Base-by-base conservation (phyloP, 1,140 invertebrate genomes). In the Micrasema longulum region DNA sequence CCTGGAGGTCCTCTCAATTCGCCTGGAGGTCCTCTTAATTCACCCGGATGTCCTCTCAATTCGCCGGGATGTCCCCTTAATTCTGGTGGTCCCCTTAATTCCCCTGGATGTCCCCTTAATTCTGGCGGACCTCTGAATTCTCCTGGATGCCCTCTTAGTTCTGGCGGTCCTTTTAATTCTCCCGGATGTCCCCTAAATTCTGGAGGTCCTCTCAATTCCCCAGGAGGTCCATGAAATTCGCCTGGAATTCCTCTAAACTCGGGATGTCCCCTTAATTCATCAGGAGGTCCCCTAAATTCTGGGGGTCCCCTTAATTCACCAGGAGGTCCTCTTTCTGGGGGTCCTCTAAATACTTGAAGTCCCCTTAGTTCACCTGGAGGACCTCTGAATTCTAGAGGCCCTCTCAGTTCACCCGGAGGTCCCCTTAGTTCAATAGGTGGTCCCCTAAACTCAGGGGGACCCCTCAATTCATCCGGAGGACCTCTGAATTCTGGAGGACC, bases 231-330 rank as follows among this genome's bases (percentile, higher is more conserved):
- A n/a, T n/a, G n/a, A n/a, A n/a, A n/a, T n/a, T n/a, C n/a, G n/a
- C n/a, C n/a, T n/a, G n/a, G n/a, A n/a, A n/a, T n/a, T n/a, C n/a
- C n/a, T n/a, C n/a, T n/a, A n/a, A n/a, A n/a, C n/a, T n/a, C n/a
- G n/a, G n/a, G n/a, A n/a, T n/a, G n/a, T n/a, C n/a, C n/a, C n/a
- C n/a, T n/a, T n/a, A n/a, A n/a, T n/a, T n/a, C n/a, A n/a, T n/a
- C n/a, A n/a, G n/a, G n/a, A n/a, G n/a, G n/a, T n/a, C n/a, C n/a
- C n/a, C n/a, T n/a, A n/a, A 41, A 41, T n/a, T 41, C 38, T 1
- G 57, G 57, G 16, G 57, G 57, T 36, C 31, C 16, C 16, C 57
- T 18, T 38, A 62, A 62, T 36, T 62, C 57, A 11, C 57, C 38
- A 14, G 57, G 52, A 2, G 48, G 48, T 1, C 41, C 41, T 14